A percentile compares a stretch with the other conserved stretches of the same genome.
Evolutionary conservation across 2,113 vertebrate species (phyloP).

Genomic region (Larimichthys polyactis): DNA sequence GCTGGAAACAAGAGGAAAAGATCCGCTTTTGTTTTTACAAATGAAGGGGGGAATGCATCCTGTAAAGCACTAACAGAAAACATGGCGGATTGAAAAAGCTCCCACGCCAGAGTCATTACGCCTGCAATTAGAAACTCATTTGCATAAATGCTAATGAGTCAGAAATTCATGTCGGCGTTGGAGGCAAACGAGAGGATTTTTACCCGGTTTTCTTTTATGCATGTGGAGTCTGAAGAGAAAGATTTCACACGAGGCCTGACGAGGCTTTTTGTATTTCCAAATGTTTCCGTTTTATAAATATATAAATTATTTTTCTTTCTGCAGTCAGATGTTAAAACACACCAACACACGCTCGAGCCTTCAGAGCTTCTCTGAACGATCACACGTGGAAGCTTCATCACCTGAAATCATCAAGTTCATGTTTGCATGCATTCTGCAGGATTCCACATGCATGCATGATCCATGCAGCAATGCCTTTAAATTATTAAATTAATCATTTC

Average conservation of each 20-base stretch:
- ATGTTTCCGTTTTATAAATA: not conserved
- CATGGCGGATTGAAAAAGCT: conserved; percentile 80
- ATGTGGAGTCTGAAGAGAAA: conserved; percentile 45
- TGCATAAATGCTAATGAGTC: conserved; percentile 94
- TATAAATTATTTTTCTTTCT: no score
- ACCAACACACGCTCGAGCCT: not conserved
- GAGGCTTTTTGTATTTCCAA: conserved; percentile 19
- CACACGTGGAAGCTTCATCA: no score
- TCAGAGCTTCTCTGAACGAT: not conserved
- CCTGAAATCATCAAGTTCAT: no score
- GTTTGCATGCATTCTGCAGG: not conserved
- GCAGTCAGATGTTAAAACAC: conserved; percentile 9
- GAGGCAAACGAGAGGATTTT: conserved; percentile 69
- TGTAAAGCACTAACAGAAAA: conserved; percentile 71
- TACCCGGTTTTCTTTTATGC: not conserved
- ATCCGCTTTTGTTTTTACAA: conserved; percentile 50
- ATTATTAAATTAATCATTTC: no score
- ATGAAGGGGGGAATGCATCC: conserved; percentile 46
- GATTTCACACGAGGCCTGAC: conserved; percentile 59
- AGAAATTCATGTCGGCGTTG: conserved; percentile 85
- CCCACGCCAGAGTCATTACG: conserved; percentile 81
- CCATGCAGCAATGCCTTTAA: not conserved
- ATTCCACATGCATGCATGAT: not conserved
- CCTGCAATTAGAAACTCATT: conserved; percentile 92
- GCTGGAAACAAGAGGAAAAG: conserved; percentile 25